These are phyloP conservation scores for Cartodere bifasciata DNA, from an alignment of 2,888 invertebrate genomes.

Conservation along the genomic window DNA sequence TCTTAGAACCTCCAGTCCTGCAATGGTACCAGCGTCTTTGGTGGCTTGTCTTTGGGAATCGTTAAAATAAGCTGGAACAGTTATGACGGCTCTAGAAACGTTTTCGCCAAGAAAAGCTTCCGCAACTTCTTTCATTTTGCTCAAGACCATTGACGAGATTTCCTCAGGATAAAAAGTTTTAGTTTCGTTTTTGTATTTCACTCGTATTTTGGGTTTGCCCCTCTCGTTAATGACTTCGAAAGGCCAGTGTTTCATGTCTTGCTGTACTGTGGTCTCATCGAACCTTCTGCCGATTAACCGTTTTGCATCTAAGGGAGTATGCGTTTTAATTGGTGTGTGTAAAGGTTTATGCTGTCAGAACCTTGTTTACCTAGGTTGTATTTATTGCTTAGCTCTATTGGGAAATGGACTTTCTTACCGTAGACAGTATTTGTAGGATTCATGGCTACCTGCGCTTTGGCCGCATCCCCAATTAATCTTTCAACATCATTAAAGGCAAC, in stretches of 20 bases:
- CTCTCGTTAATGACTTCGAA: conserved; percentile 42
- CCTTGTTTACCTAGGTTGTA: not conserved
- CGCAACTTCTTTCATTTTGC: conserved; percentile 45
- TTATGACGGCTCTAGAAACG: conserved; percentile 42
- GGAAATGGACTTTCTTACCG: conserved; percentile 18
- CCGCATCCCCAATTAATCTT: conserved; percentile 36
- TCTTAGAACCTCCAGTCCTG: conserved; percentile 49
- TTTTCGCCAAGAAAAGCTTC: conserved; percentile 33
- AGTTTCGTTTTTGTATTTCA: conserved; percentile 34
- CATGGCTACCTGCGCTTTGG: conserved; percentile 32
- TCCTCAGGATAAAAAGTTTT: conserved; percentile 39
- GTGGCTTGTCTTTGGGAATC: conserved; percentile 55
- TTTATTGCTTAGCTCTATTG: not conserved
- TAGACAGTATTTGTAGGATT: conserved; percentile 42
- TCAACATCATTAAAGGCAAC: conserved; percentile 43
- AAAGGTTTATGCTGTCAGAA: conserved; percentile 1
- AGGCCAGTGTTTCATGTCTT: conserved; percentile 52
- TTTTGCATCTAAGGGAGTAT: conserved; percentile 43
- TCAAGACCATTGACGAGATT: conserved; percentile 45
- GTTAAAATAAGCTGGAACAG: conserved; percentile 52
- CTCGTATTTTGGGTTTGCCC: conserved; percentile 34
- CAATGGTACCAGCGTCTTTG: conserved; percentile 50
- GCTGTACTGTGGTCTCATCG: conserved; percentile 48
- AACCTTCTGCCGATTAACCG: conserved; percentile 52
- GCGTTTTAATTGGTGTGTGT: not conserved